Evolutionary conservation across 1,140 invertebrate species (phyloP).

Genomic region (Mycetomoellerius zeteki): DNA sequence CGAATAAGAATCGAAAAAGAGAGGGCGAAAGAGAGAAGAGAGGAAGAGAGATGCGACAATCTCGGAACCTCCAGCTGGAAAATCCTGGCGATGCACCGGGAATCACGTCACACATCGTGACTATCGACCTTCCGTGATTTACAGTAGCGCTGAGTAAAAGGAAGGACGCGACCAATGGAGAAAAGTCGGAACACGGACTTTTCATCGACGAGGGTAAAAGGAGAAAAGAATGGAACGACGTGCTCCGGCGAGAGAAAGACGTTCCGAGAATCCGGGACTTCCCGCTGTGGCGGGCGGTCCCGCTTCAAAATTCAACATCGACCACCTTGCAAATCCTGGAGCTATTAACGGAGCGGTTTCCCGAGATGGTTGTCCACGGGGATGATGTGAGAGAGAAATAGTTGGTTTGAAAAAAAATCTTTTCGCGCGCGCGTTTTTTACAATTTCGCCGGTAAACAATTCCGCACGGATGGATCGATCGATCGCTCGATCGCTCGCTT

Average conservation of each 20-base stretch:
- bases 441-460: neutral
- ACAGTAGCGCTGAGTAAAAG: conserved; percentile 1
- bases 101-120: conserved; percentile 59
- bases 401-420: neutral
- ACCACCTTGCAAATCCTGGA: conserved; percentile 39
- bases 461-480: neutral
- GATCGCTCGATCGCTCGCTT: neutral
- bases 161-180: neutral
- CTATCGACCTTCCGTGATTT: conserved; percentile 47
- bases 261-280: conserved; percentile 1
- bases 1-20: conserved; percentile 64
- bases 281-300: conserved; percentile 2
- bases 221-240: neutral
- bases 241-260: conserved; percentile 13
- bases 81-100: conserved; percentile 30
- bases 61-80: conserved; percentile 24
- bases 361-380: neutral
- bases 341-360: neutral
- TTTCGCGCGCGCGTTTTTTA: neutral
- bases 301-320: conserved; percentile 34
- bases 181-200: conserved; percentile 27
- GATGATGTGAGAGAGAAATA: neutral
- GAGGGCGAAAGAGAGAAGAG: neutral
- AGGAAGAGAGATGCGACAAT: conserved; percentile 23
- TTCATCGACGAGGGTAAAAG: neutral